phyloP scores from a whole-genome alignment of 2,797 vertebrate species.

The Anguilla obscura region DNA sequence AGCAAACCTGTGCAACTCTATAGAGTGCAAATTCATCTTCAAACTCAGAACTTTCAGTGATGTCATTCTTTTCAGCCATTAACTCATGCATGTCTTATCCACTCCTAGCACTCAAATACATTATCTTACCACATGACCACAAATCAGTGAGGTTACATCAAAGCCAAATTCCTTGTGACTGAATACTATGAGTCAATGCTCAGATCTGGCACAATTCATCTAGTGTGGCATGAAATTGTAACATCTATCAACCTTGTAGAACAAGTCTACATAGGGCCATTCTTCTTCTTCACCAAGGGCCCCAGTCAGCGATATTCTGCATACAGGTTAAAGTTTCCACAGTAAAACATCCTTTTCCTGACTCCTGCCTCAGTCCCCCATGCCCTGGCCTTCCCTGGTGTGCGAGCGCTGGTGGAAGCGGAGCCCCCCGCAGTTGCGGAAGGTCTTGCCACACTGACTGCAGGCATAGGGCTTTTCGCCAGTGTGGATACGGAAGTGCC shows the following conservation, averaged over 20 bases:
- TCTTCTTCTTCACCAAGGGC: neutral
- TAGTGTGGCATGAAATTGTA: neutral
- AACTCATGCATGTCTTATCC: neutral
- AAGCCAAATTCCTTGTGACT: neutral
- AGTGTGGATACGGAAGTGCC: constrained; percentile 75
- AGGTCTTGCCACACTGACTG: constrained; percentile 71
- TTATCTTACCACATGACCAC: neutral
- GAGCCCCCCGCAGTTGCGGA: constrained; percentile 71
- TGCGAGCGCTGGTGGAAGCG: constrained; percentile 73
- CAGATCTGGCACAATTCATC: neutral
- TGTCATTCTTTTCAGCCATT: no score
- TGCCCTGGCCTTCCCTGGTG: constrained; percentile 44
- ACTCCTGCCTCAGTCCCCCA: constrained; percentile 13
- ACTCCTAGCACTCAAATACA: neutral
- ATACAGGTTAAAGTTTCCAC: neutral
- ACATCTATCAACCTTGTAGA: neutral
- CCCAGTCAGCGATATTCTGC: neutral
- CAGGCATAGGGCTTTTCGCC: constrained; percentile 74
- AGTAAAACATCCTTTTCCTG: neutral
- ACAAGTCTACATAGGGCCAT: neutral
- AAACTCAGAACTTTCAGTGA: neutral
- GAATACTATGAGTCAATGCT: neutral
- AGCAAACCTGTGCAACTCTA: neutral
- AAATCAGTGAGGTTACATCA: neutral
- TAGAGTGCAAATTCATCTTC: constrained; percentile 8